Evolutionary conservation across 2,113 vertebrate species (phyloP).

Genomic region (Elaphurus davidianus): DNA sequence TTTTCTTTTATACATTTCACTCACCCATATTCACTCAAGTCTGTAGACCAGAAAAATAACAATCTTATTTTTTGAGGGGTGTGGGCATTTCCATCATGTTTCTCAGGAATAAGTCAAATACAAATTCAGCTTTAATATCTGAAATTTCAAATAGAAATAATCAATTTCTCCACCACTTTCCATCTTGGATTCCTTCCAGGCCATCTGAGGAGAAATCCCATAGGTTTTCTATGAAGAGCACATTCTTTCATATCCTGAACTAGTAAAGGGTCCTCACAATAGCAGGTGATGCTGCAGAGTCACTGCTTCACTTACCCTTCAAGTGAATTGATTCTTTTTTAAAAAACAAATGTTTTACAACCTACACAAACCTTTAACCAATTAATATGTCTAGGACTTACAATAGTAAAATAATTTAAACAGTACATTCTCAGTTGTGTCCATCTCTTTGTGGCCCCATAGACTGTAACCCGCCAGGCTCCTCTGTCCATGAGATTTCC

Average conservation of each 20-base stretch:
- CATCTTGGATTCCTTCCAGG: constrained; percentile 9
- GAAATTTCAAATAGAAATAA: constrained; percentile 13
- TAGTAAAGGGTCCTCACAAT: not conserved
- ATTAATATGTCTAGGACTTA: not conserved
- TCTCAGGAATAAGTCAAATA: constrained; percentile 36
- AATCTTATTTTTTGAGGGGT: not conserved
- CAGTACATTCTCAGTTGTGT: not conserved
- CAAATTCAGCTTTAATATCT: constrained; percentile 29
- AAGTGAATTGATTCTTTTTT: not conserved
- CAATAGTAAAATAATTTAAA: constrained; percentile 20
- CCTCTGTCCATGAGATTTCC: not conserved
- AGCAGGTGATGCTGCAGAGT: not conserved
- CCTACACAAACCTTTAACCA: not conserved
- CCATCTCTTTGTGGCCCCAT: not conserved
- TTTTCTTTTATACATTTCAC: constrained; percentile 70
- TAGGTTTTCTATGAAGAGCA: not conserved
- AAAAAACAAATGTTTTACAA: not conserved
- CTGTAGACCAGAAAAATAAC: constrained; percentile 7
- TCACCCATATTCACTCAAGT: constrained; percentile 31
- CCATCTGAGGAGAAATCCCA: constrained; percentile 21
- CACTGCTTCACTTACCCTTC: not conserved
- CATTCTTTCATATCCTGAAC: not conserved
- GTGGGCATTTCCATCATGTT: not conserved
- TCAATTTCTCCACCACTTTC: not conserved
- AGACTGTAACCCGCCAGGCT: not conserved